phyloP scores from a whole-genome alignment of 2,888 invertebrate genomes.

The Neuroscelio doddi region DNA sequence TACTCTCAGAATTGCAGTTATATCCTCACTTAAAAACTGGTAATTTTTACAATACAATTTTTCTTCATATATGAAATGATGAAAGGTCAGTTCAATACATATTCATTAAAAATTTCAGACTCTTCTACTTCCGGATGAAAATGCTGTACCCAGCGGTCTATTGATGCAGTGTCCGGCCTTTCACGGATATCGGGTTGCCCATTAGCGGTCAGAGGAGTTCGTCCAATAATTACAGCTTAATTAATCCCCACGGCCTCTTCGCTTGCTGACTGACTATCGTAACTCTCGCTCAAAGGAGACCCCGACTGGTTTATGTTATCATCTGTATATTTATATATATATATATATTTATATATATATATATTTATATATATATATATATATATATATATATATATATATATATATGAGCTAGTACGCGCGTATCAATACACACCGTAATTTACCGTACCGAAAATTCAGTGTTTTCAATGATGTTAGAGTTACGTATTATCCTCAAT shows the following conservation, averaged over 20 bases:
- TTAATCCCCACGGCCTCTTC: conserved; percentile 65
- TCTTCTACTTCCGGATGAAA: conserved; percentile 30
- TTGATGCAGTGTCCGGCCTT: conserved; percentile 59
- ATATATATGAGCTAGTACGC: no score
- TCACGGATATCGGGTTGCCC: conserved; percentile 70
- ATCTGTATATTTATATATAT: no score
- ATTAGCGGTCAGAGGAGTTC: conserved; percentile 67
- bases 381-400: no score
- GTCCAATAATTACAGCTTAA: conserved; percentile 70
- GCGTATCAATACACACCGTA: neutral
- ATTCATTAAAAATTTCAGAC: conserved; percentile 28
- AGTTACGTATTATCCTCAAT: conserved; percentile 2
- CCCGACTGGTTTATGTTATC: no score
- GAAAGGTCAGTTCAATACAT: conserved; percentile 27
- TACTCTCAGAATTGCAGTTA: no score
- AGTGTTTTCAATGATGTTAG: neutral
- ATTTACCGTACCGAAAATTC: neutral
- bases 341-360: no score
- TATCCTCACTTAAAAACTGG: no score
- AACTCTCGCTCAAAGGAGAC: conserved; percentile 32
- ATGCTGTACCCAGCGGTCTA: conserved; percentile 27
- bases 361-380: no score
- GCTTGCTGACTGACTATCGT: conserved; percentile 64
- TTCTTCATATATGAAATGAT: neutral
- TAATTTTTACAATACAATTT: neutral